phyloP scores from a whole-genome alignment of 92 coral and sea anemone species.

The Ricordea florida region DNA sequence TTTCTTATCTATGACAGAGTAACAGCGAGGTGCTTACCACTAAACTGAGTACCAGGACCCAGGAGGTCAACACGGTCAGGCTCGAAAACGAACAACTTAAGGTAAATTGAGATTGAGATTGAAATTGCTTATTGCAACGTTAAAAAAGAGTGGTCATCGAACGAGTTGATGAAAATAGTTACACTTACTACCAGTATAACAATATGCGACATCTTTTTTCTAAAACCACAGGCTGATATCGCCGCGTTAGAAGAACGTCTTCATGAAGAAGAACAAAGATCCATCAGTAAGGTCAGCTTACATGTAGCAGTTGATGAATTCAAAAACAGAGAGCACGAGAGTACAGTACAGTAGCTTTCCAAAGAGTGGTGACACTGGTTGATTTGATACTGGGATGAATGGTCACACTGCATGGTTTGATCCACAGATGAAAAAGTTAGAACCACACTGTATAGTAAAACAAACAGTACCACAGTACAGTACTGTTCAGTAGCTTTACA shows the following conservation, averaged over 20 bases:
- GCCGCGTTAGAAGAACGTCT: constrained; percentile 94
- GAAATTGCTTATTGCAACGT: neutral
- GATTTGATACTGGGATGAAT: no score
- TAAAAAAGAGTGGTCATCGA: neutral
- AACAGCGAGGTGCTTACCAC: constrained; percentile 80
- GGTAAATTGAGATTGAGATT: constrained; percentile 33
- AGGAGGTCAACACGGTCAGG: constrained; percentile 86
- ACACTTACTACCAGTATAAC: neutral
- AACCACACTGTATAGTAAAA: no score
- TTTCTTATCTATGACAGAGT: constrained; percentile 48
- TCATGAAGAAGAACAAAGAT: constrained; percentile 88
- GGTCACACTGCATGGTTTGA: no score
- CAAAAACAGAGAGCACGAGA: no score
- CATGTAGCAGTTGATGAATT: no score
- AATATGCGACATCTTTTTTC: neutral
- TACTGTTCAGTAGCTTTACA: no score
- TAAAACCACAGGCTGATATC: constrained; percentile 72
- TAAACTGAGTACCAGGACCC: constrained; percentile 90
- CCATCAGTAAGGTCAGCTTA: constrained; percentile 80
- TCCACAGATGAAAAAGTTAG: no score
- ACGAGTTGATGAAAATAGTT: neutral
- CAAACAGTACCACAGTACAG: no score
- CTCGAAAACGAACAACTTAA: constrained; percentile 89
- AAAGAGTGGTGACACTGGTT: no score
- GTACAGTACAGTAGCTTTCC: no score